Base-by-base conservation (phyloP, 2,797 vertebrate genomes). In the Periparus ater region DNA sequence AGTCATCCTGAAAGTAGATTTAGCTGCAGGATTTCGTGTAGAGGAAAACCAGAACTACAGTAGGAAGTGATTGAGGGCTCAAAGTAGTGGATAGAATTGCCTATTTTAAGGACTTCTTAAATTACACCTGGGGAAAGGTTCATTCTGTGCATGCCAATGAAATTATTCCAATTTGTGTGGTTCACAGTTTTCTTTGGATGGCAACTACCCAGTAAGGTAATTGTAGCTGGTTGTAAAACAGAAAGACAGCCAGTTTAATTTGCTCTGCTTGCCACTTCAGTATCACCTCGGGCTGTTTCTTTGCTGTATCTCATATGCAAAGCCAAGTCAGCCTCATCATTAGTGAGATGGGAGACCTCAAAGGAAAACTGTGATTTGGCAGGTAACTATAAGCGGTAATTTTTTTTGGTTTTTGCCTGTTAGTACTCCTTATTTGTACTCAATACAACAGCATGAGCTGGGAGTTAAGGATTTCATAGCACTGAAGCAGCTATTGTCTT, bases 1-100 rank as follows among this genome's bases (percentile, higher is more conserved):
- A 96, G 62, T 94, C 84, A 73, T 70, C 63, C 85, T 79, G 86
- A 95, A 97, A 94, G 88, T 67, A 86, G 77, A 91, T 96, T 94
- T 95, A 95, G 85, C 85, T 79, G 48, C 77, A 83, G 60, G 80
- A 92, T 89, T 92, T 93, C 85, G n/a, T 58, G 77, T 80, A 78
- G 65, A 93, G 74, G 34, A 45, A 91, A 96, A 75, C 81, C 70
- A 68, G 51, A 95, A 86, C 94, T 92, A 86, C 89, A 55, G 73
- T 76, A 44, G 77, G 79, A 95, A 96, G 78, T 44, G 34, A 94
- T 44, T 91, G 83, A 91, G 68, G 45, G 66, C 30, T 96, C 54
- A 71, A 87, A 66, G 47, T 45, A 51, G 36, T 79, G 58, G 88
- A 83, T 36, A 65, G 63, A 94, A 90, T 45, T 92, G 66, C 23